Conservation (phyloP, 2,797 vertebrate genomes). For the Silurus lanzhouensis region DNA sequence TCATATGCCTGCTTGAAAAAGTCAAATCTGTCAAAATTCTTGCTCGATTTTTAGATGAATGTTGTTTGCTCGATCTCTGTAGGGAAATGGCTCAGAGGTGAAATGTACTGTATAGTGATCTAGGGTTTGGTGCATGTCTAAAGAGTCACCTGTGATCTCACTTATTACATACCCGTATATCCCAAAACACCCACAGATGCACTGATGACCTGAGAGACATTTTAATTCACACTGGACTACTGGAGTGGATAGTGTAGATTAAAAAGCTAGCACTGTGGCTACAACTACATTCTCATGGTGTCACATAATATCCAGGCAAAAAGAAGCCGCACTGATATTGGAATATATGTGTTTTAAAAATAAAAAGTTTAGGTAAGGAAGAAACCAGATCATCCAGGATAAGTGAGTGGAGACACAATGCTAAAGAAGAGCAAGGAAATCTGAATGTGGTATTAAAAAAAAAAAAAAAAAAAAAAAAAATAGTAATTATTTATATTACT, state of each 20-base stretch:
- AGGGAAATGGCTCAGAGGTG: slow-evolving; percentile 17
- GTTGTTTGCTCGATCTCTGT: slow-evolving; percentile 8
- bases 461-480: neutral
- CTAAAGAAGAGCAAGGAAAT: neutral
- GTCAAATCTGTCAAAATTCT: neutral
- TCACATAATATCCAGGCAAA: neutral
- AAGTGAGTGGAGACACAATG: neutral
- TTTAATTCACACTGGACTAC: slow-evolving; percentile 44
- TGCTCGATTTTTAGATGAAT: neutral
- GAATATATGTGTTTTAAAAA: neutral
- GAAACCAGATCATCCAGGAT: neutral
- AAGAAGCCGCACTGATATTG: neutral
- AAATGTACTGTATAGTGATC: slow-evolving; percentile 25
- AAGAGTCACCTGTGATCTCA: slow-evolving; percentile 53
- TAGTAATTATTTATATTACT: neutral
- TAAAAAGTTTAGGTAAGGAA: neutral
- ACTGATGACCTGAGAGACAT: slow-evolving; percentile 45
- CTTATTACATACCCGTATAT: slow-evolving; percentile 49
- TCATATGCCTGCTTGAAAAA: slow-evolving; percentile 3
- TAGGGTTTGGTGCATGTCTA: slow-evolving; percentile 27
- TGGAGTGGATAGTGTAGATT: slow-evolving; percentile 23
- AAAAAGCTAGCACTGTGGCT: slow-evolving; percentile 12
- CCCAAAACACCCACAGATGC: slow-evolving; percentile 35
- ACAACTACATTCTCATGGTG: neutral
- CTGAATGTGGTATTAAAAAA: neutral